phyloP scores from a whole-genome alignment of 2,888 invertebrate species.

The Eupithecia dodoneata region DNA sequence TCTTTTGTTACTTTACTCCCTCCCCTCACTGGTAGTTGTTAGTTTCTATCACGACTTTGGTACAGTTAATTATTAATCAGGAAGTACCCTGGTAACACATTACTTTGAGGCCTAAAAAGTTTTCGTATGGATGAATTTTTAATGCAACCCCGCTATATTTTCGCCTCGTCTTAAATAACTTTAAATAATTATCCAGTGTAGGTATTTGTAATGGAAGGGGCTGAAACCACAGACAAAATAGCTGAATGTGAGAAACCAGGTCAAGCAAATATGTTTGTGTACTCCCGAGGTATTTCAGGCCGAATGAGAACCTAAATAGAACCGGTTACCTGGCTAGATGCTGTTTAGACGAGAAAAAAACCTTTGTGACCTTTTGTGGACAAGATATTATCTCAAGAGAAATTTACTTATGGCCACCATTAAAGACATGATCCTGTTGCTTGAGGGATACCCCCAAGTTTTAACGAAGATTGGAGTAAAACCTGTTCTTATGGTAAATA shows the following conservation, averaged over 20 bases:
- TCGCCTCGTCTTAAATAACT: background rate
- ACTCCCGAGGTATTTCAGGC: background rate
- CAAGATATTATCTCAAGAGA: background rate
- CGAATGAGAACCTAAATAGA: background rate
- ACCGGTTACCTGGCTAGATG: background rate
- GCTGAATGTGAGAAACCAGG: slow-evolving; percentile 18
- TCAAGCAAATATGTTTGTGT: slow-evolving; percentile 15
- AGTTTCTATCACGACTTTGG: background rate
- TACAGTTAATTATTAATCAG: background rate
- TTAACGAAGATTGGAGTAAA: background rate
- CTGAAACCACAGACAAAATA: slow-evolving; percentile 4
- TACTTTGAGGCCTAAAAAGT: background rate
- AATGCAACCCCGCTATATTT: background rate
- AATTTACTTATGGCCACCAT: background rate
- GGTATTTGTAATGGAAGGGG: background rate
- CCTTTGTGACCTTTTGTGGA: background rate
- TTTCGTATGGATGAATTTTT: background rate
- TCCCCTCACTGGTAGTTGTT: background rate
- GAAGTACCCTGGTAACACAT: background rate
- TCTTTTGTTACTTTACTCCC: background rate
- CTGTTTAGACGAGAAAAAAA: background rate
- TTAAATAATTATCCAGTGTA: background rate
- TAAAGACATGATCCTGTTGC: background rate
- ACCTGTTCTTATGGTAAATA: background rate
- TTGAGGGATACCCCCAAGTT: background rate